Evolutionary conservation across 2,797 vertebrate species (phyloP), one percentile per base, ranked within the genome.

Genomic region (Phyllotis vaccarum): DNA sequence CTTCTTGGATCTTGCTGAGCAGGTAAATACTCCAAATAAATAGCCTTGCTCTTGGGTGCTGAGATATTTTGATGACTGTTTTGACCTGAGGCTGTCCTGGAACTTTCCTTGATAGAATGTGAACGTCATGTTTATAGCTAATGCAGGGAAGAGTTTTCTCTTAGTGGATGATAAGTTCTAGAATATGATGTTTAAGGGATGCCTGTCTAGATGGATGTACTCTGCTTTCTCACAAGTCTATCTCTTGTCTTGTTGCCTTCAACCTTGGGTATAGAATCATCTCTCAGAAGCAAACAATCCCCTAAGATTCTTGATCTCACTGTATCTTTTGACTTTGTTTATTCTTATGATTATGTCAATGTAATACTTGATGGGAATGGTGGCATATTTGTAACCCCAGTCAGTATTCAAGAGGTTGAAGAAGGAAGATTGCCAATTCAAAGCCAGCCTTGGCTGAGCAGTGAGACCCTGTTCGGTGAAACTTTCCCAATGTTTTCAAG

Each of bases 21-120:
- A 2, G 49, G 3, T 24, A 34, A 78, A 91, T 0, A 3, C 22
- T 43, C 93, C 58, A 27, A 24, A 64, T 11, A 97, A 97, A 95
- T 11, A 1, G 12, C 27, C 43, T 12, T 17, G 27, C 16, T 34
- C 17, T 24, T 52, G 43, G 64, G 29, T 70, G 46, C 12, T 86
- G 34, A 6, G 43, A 70, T 52, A 52, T 24, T 11, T 54, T 70
- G 46, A 46, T 0, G 0, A 31, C 0, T 5, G 80, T 60, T 64
- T 27, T 3, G 19, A 75, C 12, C 31, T 40, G 4, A 1, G n/a
- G 7, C 29, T 21, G 5, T 49, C 37, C 49, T 1, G 6, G 31
- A 46, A 3, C 9, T 0, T 9, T 9, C 6, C 21, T 40, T 8
- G 2, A 21, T 19, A 31, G 0, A 12, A 6, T 60, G 31, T 52